Evolutionary conservation across 2,797 vertebrate species (phyloP), one percentile per base, ranked within the genome.

Genomic region (Loriculus beryllinus): DNA sequence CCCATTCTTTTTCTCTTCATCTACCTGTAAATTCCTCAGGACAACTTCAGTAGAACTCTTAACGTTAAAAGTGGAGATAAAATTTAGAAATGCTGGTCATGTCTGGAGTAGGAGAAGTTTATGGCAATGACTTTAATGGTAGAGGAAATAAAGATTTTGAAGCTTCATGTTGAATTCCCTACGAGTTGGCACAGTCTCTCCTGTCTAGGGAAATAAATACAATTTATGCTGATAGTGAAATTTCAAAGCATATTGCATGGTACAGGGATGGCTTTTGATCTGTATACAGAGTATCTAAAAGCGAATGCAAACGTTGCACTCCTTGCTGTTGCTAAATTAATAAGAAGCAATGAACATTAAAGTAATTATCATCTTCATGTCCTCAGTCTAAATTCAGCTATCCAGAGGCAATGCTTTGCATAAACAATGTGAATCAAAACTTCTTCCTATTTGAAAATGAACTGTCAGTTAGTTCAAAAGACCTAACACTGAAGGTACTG

Each of bases 271-370:
- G 90, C 79, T 91, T 87, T 82, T 92, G 86, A 85, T 93, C 67
- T 94, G 12, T 54, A 14, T 71, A 48, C 35, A 42, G 71, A 60
- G 15, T 37, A 76, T 57, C 35, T 88, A 67, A 93, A 92, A 64
- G 75, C 67, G 60, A 85, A 91, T 92, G 37, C 75, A 77, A 64
- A 76, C 29, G 29, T 82, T 75, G 54, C 29, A 39, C 7, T 87
- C n/a, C n/a, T 82, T 77, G 33, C 60, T 89, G 19, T 89, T 92
- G 39, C 52, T 87, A 92, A 92, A 91, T 80, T 91, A 94, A 65
- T 78, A 78, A 82, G 63, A 64, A 72, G 39, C 45, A 77, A 52
- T 87, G 48, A 87, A 54, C 33, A 45, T 75, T 49, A 88, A 86
- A 89, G 52, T 75, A 92, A 94, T 93, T 95, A 94, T 25, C 25